Evolutionary conservation across 2,888 invertebrate species (phyloP), one percentile per base, ranked within the genome.

Genomic region (Cataglyphis rosenhaueri): DNA sequence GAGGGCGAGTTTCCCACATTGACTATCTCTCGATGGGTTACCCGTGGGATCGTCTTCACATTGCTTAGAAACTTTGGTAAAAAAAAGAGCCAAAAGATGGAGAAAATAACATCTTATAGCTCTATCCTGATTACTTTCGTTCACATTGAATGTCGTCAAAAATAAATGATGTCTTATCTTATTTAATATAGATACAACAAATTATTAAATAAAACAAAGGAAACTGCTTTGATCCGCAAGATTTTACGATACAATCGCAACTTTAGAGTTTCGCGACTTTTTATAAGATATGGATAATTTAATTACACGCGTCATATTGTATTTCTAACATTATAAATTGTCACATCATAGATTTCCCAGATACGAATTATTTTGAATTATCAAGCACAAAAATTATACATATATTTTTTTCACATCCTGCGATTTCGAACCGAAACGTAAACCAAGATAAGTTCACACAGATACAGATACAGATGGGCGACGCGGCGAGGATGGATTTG

Each of bases 1-100:
- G 89, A 91, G 90, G 89, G 89, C 81, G 89, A 90, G 87, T 90
- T 91, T 90, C 87, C 88, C 91, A 89, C 91, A 91, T 90, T 85
- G 87, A 65, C 83, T 70, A 10, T 25, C 82, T 75, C 86, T 73
- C 86, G 85, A 91, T 87, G 88, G 86, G 87, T 90, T 83, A 89
- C 91, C 89, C 92, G 62, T 88, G 93, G 91, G 93, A 92, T 86
- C 86, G 76, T 88, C 86, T 75, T 83, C 73, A 85, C 86, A 87
- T 87, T 88, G 84, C 84, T 89, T 88, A 86, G 82, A 83, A 81
- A 79, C 83, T 75, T 78, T 66, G 78, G 32, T 81, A 70, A 65
- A 38, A 66, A 70, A 73, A 82, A 21, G 32, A 68, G 41, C 21
- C 21, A 59, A 5, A n/a, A 61, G 35, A 79, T 25, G 12, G 41